Percentiles rank a stretch among this genome's conserved stretches.
These are phyloP conservation scores for Lates calcarifer DNA, from an alignment of 2,113 vertebrate genomes.

Conservation along the genomic window DNA sequence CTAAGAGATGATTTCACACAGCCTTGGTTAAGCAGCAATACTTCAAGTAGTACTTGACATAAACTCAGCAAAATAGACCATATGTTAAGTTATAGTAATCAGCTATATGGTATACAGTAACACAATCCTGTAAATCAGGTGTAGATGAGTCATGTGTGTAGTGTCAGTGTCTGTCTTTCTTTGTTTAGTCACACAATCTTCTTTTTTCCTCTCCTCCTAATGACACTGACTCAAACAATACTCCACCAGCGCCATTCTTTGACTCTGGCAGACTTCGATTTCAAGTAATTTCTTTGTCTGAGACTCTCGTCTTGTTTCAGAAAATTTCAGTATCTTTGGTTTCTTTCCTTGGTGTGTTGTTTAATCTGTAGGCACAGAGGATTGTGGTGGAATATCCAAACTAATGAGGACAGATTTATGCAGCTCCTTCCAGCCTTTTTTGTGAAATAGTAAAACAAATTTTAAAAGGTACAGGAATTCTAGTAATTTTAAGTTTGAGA, in stretches of 20 bases:
- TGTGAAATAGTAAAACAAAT: background rate
- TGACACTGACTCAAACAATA: conserved; percentile 10
- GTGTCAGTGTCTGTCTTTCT: background rate
- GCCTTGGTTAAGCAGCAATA: too few relatives aligned
- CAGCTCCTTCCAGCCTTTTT: background rate
- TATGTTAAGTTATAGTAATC: background rate
- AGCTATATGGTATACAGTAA: background rate
- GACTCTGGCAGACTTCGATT: conserved; percentile 23
- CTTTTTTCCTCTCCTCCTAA: conserved; percentile 10
- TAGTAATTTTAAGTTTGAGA: background rate
- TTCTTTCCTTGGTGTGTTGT: background rate
- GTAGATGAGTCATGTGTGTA: background rate
- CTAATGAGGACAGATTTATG: conserved; percentile 22
- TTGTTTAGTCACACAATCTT: background rate
- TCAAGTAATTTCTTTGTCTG: background rate
- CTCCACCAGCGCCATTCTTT: background rate
- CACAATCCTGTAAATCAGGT: background rate
- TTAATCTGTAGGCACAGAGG: conserved; percentile 13
- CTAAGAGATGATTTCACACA: background rate
- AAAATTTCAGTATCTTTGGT: conserved; percentile 6
- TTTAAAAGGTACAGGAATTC: background rate
- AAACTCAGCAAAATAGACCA: too few relatives aligned
- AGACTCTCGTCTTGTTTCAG: background rate
- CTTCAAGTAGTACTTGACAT: too few relatives aligned
- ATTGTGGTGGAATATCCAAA: background rate